These are phyloP conservation scores for Rissa tridactyla DNA, from an alignment of 2,113 vertebrate species.

Conservation along the genomic window DNA sequence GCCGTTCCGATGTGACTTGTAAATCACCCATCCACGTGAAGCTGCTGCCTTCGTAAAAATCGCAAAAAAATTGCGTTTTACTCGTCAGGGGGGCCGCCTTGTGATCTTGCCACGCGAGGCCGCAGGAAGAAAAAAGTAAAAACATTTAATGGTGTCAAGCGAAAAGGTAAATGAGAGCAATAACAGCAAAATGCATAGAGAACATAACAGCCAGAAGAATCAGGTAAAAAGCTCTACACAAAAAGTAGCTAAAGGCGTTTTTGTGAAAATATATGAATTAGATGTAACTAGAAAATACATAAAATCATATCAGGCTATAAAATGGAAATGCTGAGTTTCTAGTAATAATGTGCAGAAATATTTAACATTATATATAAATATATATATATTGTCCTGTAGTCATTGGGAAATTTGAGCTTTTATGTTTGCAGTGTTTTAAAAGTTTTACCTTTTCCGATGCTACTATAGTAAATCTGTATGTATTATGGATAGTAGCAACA, in stretches of 20 bases:
- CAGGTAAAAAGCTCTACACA: not conserved
- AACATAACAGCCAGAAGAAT: not conserved
- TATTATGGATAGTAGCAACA: not conserved
- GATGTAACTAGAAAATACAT: not conserved
- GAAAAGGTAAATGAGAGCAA: not conserved
- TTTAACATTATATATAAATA: not conserved
- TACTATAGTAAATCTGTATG: not conserved
- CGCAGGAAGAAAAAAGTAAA: not conserved
- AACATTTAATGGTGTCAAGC: not conserved
- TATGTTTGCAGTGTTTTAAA: not conserved
- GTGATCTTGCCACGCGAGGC: rapidly evolving
- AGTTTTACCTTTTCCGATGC: not conserved
- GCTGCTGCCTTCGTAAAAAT: not conserved
- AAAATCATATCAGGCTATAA: not conserved
- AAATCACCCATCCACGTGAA: rapidly evolving
- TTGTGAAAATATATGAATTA: not conserved
- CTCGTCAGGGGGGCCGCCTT: rapidly evolving
- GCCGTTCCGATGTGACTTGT: rapidly evolving
- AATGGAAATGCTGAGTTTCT: not conserved
- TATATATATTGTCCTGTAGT: too few species aligned
- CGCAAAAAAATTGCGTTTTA: rapidly evolving
- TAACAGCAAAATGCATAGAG: not conserved
- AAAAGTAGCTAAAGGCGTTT: not conserved
- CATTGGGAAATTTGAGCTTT: not conserved
- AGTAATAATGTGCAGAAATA: not conserved